phyloP scores from a whole-genome alignment of 1,140 invertebrate genomes.

The Tribolium castaneum region DNA sequence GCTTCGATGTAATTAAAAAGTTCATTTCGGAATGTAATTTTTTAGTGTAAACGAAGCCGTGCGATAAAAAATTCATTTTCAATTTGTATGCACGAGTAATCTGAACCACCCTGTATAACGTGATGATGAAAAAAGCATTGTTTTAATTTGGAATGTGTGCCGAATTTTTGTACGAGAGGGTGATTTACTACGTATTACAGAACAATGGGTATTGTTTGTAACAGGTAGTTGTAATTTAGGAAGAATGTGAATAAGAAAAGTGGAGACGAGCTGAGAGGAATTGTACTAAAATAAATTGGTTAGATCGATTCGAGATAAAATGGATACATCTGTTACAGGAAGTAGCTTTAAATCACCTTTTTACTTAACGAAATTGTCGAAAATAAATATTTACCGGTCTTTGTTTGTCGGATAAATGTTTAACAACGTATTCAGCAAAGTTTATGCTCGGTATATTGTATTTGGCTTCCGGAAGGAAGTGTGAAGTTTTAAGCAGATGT shows the following conservation, averaged over 20 bases:
- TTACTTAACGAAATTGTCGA: not conserved
- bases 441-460: not conserved
- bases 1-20: no score
- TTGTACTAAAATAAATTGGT: not conserved
- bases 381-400: not conserved
- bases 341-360: not conserved
- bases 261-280: not conserved
- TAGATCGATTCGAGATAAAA: not conserved
- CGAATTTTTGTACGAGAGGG: not conserved
- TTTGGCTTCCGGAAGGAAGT: not conserved
- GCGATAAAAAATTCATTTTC: no score
- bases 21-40: no score
- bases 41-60: no score
- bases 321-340: not conserved
- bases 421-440: not conserved
- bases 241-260: not conserved
- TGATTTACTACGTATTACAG: not conserved
- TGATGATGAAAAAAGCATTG: no score
- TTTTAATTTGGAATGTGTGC: no score
- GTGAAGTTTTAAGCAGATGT: not conserved
- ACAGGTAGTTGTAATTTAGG: not conserved
- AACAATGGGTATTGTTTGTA: not conserved
- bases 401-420: not conserved
- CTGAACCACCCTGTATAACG: no score
- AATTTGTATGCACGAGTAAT: no score